Evolutionary conservation across 2,113 vertebrate species (phyloP), one percentile per base, ranked within the genome.

Genomic region (Atractosteus spatula): DNA sequence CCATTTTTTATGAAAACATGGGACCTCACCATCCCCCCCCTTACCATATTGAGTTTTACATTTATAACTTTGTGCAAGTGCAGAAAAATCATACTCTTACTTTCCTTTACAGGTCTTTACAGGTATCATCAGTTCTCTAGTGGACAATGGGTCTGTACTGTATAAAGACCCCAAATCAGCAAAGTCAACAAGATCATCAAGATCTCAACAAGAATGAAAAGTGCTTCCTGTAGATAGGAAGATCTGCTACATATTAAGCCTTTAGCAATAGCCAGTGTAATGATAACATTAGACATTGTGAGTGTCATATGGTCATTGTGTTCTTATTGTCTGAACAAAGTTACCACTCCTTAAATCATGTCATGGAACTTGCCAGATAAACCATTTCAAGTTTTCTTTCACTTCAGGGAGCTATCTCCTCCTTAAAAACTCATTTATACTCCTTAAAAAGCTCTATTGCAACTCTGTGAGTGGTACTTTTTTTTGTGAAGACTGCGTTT

Each of bases 161-260:
- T 29, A 29, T 29, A 29, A 29, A 29, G 29, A 29, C 29, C 29
- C 29, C 29, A 29, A 29, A 29, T 29, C 29, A 29, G 29, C 29
- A 29, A 29, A 29, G 29, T 51, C 47, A 51, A 3, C 47, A 1
- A 8, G 47, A 51, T 51, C 8, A 3, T 51, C 47, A 51, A 8
- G 3, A 51, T 51, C 5, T 51, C 47, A 51, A 10, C 10, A 10
- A 51, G 47, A 51, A 51, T 51, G 2, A 7, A 5, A 29, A 29
- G 29, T 29, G 29, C 29, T 29, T 29, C 29, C 29, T 29, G 29
- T 29, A 29, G 29, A 8, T 66, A n/a, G 3, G 47, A 10, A 71
- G 51, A 76, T 77, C 71, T 76, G 71, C 29, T 63, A 62, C n/a
- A 41, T 3, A 71, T 78, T 62, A 47, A 8, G 42, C 8, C n/a